These are phyloP conservation scores for Bombus waltoni DNA, from an alignment of 1,140 invertebrate genomes.

Conservation along the genomic window DNA sequence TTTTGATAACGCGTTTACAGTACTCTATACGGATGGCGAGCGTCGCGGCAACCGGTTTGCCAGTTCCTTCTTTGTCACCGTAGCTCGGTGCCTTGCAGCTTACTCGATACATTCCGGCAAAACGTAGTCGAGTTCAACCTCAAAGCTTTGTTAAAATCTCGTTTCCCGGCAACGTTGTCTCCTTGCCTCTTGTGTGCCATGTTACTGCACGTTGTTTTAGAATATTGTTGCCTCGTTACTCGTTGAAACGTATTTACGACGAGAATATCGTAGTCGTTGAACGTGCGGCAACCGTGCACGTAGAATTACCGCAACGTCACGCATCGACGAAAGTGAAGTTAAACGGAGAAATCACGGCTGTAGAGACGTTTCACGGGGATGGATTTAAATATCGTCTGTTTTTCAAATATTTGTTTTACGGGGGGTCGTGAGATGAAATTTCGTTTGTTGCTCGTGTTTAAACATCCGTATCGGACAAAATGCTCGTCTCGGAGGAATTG, in stretches of 20 bases:
- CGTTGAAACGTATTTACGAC: background rate
- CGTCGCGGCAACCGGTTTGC: conserved; percentile 52
- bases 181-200: background rate
- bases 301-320: background rate
- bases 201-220: background rate
- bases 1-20: conserved; percentile 24
- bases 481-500: background rate
- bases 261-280: too few species aligned
- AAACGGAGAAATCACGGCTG: background rate
- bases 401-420: background rate
- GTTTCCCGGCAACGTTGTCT: background rate
- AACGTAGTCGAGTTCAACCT: background rate
- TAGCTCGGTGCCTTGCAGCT: background rate
- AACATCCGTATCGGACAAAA: background rate
- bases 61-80: conserved; percentile 35
- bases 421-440: background rate
- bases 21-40: background rate
- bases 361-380: background rate
- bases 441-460: background rate
- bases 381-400: too few species aligned
- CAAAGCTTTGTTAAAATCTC: conserved; percentile 2
- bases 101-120: too few species aligned
- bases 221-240: background rate
- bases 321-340: background rate
- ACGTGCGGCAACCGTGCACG: background rate